Base-by-base conservation (phyloP, 2,113 vertebrate species). In the Seriola rivoliana region DNA sequence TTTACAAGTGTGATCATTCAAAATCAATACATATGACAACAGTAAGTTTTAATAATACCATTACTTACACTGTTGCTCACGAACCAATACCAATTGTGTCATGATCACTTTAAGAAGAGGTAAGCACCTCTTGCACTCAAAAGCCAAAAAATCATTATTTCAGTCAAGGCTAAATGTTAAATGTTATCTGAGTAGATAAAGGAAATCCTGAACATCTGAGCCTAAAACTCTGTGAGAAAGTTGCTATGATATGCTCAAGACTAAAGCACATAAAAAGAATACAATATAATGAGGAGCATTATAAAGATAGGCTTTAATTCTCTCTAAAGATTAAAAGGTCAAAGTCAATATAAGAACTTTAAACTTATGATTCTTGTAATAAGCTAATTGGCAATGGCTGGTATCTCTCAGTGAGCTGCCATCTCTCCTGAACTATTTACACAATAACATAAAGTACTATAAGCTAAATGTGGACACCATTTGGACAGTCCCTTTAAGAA, bases 281-380 rank as follows among this genome's bases (percentile, higher is more conserved):
- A 40, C n/a, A 36, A 63, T 67, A 73, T 83, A 82, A 80, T 75
- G 72, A 78, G 48, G 34, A 1, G 13, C 63, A 82, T 69, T 82
- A 55, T 75, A 68, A 66, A 78, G 50, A 42, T 5, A 34, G 19
- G 38, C 57, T 84, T 75, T 78, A 54, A 68, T 78, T 68, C n/a
- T 44, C 50, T 81, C 36, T 57, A 57, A 76, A 84, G 58, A 84
- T 82, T 57, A 65, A 79, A 66, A 79, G 66, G 66, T 81, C 60
- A 81, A 55, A 81, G 59, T 14, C 66, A 77, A 14, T n/a, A 32
- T 10, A 42, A 11, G 58, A 59, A 66, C 34, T 46, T 62, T 9
- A 60, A 80, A 70, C 9, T 42, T 46, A 25, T 42, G 67, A 85
- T 63, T 85, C 29, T 67, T 76, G 52, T 40, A 64, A 69, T 55